Base-by-base conservation (phyloP, 2,113 vertebrate genomes). In the Albula glossodonta region DNA sequence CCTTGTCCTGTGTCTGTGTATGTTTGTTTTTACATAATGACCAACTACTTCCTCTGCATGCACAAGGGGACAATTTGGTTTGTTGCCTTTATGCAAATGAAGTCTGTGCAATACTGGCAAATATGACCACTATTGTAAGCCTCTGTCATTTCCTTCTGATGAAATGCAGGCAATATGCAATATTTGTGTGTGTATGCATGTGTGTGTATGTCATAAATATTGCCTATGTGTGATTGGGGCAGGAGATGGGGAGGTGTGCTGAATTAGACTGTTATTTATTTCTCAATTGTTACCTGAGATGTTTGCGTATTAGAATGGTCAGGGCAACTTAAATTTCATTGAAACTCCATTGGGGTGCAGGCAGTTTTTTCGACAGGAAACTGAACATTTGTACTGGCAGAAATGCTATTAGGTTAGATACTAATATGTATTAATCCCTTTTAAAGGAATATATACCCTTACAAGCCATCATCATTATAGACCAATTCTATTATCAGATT, bases 131-230 rank as follows among this genome's bases (percentile, higher is more conserved):
- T 41, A 41, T 41, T 41, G 31, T 41, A 41, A 41, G 31, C 31
- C 31, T 41, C 31, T 41, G 31, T 41, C 31, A 41, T 41, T 41
- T 41, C 31, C 31, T 41, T 41, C 31, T 41, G 31, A 41, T 41
- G 31, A 41, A 41, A 41, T 41, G 31, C 31, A 41, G 31, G 31
- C 31, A 41, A 41, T 41, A 41, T 41, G 31, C 31, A 56, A 48
- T 49, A 48, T 80, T 41, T 80, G 79, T 80, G 79, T 51, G 48
- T 80, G 79, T 80, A 48, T 80, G 2, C 3, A 7, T 80, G 31
- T 63, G 41, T 78, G 84, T 77, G 52, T 88, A 63, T 86, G 22
- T 53, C 80, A 56, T 51, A 31, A 22, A 53, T 51, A 56, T n/a
- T 82, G n/a, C 12, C 25, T 48, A 50, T 80, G 49, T 41, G 22